Evolutionary conservation across 2,797 vertebrate genomes (phyloP).

Genomic region (Columba guinea): DNA sequence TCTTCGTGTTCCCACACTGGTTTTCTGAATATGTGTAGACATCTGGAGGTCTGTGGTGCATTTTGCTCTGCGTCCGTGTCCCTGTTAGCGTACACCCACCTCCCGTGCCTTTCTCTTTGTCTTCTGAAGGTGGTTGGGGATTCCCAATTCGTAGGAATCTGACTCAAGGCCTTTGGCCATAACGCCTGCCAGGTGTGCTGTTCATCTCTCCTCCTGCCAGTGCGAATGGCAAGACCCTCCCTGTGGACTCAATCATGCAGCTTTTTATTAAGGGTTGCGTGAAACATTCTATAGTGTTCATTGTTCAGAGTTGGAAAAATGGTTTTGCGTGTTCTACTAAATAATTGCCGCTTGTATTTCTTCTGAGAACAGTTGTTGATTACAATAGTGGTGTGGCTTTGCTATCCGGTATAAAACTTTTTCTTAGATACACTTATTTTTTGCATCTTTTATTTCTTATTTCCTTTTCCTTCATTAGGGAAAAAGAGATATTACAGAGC

Average conservation of each 20-base stretch:
- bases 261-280: background rate
- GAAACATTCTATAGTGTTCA: background rate
- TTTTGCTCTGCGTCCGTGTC: background rate
- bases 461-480: background rate
- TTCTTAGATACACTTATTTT: background rate
- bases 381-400: background rate
- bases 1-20: background rate
- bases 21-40: background rate
- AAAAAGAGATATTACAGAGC: background rate
- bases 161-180: background rate
- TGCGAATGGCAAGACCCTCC: background rate
- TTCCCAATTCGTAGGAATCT: background rate
- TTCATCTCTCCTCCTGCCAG: background rate
- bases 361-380: background rate
- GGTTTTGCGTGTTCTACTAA: background rate
- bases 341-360: background rate
- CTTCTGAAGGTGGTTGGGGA: background rate
- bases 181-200: background rate
- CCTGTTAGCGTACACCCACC: background rate
- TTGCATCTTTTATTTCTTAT: background rate
- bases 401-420: background rate
- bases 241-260: background rate
- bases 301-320: background rate
- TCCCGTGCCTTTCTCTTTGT: background rate
- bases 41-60: background rate